Base-by-base conservation (phyloP, 2,888 invertebrate genomes). In the Philaethria dido region DNA sequence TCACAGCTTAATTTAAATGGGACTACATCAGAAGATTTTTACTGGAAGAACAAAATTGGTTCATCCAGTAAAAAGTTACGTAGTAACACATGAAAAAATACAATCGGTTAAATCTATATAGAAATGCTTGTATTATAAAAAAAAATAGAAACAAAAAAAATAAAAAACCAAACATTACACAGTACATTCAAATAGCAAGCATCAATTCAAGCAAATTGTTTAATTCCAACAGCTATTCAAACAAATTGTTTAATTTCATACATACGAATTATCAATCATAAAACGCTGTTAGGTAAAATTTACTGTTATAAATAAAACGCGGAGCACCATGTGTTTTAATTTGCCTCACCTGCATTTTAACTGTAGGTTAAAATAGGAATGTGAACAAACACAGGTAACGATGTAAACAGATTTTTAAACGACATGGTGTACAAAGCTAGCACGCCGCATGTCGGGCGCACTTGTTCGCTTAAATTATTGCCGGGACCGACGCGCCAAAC, bases 381-480 rank as follows among this genome's bases (percentile, higher is more conserved):
- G 59, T 48, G 63, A 55, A 52, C 42, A 48, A 48, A 60, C 47
- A 57, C 67, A 69, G 67, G 67, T 69, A 69, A 69, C 64, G 63
- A 67, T 69, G 54, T 63, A 61, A 67, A 67, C 64, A 61, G 67
- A 67, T 67, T 71, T 69, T 69, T 65, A 63, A 54, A 48, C 66
- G 69, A 68, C 68, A 52, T 57, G 59, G 59, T 62, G 64, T 68
- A 71, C 65, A 73, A 64, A 65, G 61, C 64, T 74, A 79, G 78
- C 77, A 74, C 76, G 76, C 85, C 84, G 80, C 86, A 83, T 85
- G 90, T 90, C 91, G 82, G 74, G 78, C 80, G 82, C 90, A 89
- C 88, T 88, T 87, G 89, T 80, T 80, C 80, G 77, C 82, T 81
- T 87, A 86, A 89, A 86, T 86, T 88, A 89, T 88, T 81, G 70